Conservation (phyloP, 1,140 invertebrate species). For the Scaptomyza pallida region DNA sequence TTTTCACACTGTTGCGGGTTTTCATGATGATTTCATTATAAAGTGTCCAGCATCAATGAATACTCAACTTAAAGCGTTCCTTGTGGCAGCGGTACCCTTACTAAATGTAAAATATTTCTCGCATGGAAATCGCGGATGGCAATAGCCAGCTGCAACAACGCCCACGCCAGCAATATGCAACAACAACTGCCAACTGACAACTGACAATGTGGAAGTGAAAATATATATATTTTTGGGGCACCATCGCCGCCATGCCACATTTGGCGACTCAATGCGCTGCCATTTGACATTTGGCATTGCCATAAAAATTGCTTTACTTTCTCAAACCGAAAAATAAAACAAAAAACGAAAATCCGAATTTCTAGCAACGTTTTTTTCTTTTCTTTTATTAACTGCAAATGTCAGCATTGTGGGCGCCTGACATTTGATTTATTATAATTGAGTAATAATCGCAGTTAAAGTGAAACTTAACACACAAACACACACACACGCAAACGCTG, state of each 20-base stretch:
- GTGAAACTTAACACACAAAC: constrained; percentile 47
- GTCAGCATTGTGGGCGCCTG: constrained; percentile 51
- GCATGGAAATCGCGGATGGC: no score
- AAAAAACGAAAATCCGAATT: constrained; percentile 10
- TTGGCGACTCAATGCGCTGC: neutral
- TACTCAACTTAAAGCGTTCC: no score
- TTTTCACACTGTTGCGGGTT: no score
- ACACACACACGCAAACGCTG: neutral
- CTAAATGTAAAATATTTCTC: no score
- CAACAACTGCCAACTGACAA: neutral
- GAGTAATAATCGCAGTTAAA: constrained; percentile 17
- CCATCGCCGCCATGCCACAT: neutral
- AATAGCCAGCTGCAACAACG: constrained; percentile 19
- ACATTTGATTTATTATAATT: constrained; percentile 46
- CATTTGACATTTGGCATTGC: constrained; percentile 45
- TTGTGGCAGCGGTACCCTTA: no score
- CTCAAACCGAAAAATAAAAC: constrained; percentile 11
- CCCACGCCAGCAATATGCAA: constrained; percentile 24
- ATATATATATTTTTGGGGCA: constrained; percentile 10
- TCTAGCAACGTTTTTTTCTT: constrained; percentile 4
- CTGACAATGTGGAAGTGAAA: constrained; percentile 23
- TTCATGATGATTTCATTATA: no score
- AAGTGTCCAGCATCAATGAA: no score
- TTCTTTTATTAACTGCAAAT: constrained; percentile 45
- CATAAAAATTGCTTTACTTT: constrained; percentile 37